Conservation (phyloP, 1,140 invertebrate species). For the Drosophila orena region DNA sequence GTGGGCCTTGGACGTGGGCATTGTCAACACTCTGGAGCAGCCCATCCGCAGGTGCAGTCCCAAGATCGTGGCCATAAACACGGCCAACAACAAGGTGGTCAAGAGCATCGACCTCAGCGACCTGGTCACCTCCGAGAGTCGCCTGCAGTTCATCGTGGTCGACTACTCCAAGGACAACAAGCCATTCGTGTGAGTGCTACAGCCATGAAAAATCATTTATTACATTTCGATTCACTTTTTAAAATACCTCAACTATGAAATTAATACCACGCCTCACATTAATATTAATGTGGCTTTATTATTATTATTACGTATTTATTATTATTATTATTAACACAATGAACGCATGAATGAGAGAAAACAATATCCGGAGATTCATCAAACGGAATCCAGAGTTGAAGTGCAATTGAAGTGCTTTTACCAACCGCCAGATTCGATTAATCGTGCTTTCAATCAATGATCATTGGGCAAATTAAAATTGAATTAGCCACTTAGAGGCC, state of each 20-base stretch:
- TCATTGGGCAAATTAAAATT: background rate
- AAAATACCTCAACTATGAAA: background rate
- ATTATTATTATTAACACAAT: too few relatives aligned
- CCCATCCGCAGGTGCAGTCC: slow-evolving; percentile 88
- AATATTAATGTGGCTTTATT: too few relatives aligned
- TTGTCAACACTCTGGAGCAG: slow-evolving; percentile 88
- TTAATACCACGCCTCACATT: too few relatives aligned
- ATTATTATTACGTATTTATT: too few relatives aligned
- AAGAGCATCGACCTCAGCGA: slow-evolving; percentile 87
- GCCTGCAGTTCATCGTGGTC: slow-evolving; percentile 88
- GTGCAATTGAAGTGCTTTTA: too few relatives aligned
- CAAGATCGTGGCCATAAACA: slow-evolving; percentile 88
- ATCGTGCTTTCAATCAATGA: background rate
- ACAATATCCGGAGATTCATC: too few relatives aligned
- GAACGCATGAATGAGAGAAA: too few relatives aligned
- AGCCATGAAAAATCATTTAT: too few relatives aligned
- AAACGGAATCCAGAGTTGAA: too few relatives aligned
- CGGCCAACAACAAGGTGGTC: slow-evolving; percentile 87
- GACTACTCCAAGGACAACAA: slow-evolving; percentile 84
- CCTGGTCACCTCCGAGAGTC: slow-evolving; percentile 86
- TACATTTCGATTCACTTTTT: background rate
- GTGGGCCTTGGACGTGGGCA: slow-evolving; percentile 89
- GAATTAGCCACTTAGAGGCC: background rate
- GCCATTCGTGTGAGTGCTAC: slow-evolving; percentile 78
- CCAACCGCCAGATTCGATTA: too few relatives aligned